phyloP scores from a whole-genome alignment of 2,888 invertebrate species.

The Drosophila melanosoma region DNA sequence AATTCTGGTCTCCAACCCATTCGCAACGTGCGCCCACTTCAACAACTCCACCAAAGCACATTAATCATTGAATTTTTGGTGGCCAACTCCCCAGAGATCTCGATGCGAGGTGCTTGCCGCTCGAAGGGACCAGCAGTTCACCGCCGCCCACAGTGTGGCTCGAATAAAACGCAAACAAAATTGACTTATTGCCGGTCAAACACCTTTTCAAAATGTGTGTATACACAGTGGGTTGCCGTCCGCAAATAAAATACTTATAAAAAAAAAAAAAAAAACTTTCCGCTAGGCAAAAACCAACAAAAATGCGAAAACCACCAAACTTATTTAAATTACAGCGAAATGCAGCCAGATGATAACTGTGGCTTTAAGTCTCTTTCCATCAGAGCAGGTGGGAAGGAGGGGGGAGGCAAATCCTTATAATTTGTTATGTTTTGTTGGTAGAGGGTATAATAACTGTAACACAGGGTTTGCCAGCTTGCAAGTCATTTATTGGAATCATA shows the following conservation, averaged over 20 bases:
- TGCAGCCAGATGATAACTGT: constrained; percentile 60
- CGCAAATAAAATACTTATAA: constrained; percentile 78
- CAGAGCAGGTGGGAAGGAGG: constrained; percentile 6
- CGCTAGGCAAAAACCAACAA: constrained; percentile 42
- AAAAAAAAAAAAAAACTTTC: constrained; percentile 61
- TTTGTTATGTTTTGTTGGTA: constrained; percentile 11
- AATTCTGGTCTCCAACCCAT: constrained; percentile 63
- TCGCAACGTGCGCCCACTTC: constrained; percentile 62
- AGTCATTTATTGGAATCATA: background rate
- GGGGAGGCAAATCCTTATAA: constrained; percentile 20
- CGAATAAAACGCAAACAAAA: constrained; percentile 79
- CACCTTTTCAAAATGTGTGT: constrained; percentile 72
- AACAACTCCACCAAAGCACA: constrained; percentile 70
- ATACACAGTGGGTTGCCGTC: constrained; percentile 34
- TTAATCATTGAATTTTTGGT: constrained; percentile 81
- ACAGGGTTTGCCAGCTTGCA: background rate
- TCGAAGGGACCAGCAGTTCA: constrained; percentile 13
- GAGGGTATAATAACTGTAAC: constrained; percentile 5
- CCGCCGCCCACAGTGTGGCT: constrained; percentile 38
- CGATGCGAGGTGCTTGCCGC: constrained; percentile 45
- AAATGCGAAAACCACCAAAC: constrained; percentile 49
- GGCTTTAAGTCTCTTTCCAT: constrained; percentile 57
- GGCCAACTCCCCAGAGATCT: constrained; percentile 71
- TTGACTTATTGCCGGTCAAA: constrained; percentile 82
- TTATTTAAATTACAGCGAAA: constrained; percentile 75